Conservation (phyloP, 2,888 invertebrate species). For the Lithophane leautieri region DNA sequence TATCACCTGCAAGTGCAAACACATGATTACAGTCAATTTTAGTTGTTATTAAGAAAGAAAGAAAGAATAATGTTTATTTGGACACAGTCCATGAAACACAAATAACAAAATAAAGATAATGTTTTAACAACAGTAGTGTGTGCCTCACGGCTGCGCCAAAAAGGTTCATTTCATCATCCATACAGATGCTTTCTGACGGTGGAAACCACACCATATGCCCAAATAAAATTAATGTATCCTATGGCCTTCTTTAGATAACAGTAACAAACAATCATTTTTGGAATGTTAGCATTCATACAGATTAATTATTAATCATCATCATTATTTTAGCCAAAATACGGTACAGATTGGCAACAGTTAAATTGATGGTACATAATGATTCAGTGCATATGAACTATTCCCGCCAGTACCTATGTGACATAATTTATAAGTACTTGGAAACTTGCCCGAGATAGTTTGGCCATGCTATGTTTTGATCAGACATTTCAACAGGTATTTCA, state of each 20-base stretch:
- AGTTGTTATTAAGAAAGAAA: neutral
- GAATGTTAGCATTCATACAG: neutral
- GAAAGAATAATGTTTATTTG: too few species aligned
- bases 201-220: too few species aligned
- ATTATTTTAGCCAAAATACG: neutral
- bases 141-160: too few species aligned
- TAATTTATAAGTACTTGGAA: neutral
- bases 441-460: constrained; percentile 2
- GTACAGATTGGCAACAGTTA: neutral
- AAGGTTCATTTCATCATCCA: too few species aligned
- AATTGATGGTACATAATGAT: neutral
- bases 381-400: neutral
- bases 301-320: neutral
- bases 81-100: too few species aligned
- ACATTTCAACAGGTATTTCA: neutral
- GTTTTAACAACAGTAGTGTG: too few species aligned
- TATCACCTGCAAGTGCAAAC: constrained; percentile 92
- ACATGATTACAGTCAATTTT: neutral
- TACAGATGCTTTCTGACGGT: too few species aligned
- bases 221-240: constrained; percentile 1
- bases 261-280: neutral
- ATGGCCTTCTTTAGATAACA: too few species aligned
- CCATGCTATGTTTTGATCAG: neutral
- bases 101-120: too few species aligned
- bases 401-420: neutral